A percentile compares a stretch with the other conserved stretches of the same genome.
phyloP scores from a whole-genome alignment of 2,113 vertebrate species.

The Junco hyemalis region DNA sequence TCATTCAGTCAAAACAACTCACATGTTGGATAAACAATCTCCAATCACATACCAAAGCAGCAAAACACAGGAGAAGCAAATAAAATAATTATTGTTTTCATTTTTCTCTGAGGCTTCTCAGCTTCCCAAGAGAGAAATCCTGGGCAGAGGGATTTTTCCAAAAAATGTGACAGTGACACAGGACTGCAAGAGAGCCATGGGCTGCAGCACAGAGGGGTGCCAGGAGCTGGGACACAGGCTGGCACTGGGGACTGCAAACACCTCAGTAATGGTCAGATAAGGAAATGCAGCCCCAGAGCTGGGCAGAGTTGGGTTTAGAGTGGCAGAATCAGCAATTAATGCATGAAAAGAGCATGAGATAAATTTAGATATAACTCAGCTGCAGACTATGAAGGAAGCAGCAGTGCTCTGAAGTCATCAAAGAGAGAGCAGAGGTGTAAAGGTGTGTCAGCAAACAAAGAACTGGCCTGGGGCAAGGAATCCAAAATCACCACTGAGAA shows the following conservation, averaged over 20 bases:
- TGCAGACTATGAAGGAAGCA: not conserved
- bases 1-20: too few relatives aligned
- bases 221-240: not conserved
- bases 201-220: not conserved
- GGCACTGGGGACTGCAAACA: not conserved
- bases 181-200: fast-evolving
- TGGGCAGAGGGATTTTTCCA: too few relatives aligned
- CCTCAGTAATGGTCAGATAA: too few relatives aligned
- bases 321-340: not conserved
- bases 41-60: too few relatives aligned
- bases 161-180: not conserved
- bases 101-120: too few relatives aligned
- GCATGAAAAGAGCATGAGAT: fast-evolving
- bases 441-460: not conserved
- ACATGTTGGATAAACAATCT: too few relatives aligned
- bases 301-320: not conserved
- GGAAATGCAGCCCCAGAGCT: not conserved
- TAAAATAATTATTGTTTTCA: too few relatives aligned
- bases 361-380: not conserved
- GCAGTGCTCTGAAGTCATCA: not conserved
- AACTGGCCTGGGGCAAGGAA: not conserved
- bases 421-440: not conserved
- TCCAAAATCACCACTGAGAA: not conserved
- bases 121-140: too few relatives aligned
- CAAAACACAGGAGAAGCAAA: too few relatives aligned